Conservation (phyloP, 1,140 invertebrate species). For the Calycopis cecrops region DNA sequence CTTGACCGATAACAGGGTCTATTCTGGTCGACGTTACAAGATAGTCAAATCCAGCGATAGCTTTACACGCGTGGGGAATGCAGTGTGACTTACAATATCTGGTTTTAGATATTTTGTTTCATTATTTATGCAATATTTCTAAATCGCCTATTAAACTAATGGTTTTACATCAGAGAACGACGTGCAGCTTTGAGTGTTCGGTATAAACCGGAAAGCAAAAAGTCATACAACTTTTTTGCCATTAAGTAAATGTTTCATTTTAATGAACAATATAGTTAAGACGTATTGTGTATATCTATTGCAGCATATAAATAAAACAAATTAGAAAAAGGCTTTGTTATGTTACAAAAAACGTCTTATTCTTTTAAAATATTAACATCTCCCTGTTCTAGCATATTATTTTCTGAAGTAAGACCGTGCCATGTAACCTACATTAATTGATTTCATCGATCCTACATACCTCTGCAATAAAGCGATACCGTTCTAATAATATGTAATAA, state of each 20-base stretch:
- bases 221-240: too few species aligned
- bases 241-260: neutral
- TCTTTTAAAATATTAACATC: too few species aligned
- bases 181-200: neutral
- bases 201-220: too few species aligned
- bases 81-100: conserved; percentile 8
- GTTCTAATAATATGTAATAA: conserved; percentile 64
- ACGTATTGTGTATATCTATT: too few species aligned
- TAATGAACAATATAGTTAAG: neutral
- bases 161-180: neutral
- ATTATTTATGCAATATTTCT: conserved; percentile 9
- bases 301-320: neutral
- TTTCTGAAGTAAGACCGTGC: neutral
- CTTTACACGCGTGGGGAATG: conserved; percentile 1
- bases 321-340: too few species aligned
- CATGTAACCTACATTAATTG: conserved; percentile 20
- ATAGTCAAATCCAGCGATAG: neutral
- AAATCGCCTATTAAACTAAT: conserved; percentile 10
- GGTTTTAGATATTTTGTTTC: conserved; percentile 5
- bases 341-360: too few species aligned
- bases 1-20: conserved; percentile 5
- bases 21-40: conserved; percentile 1
- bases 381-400: too few species aligned
- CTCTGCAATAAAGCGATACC: conserved; percentile 35
- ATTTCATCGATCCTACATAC: conserved; percentile 16